A percentile compares a stretch with the other conserved stretches of the same genome.
These are phyloP conservation scores for Cydia strobilella DNA, from an alignment of 1,140 invertebrate genomes.

Conservation along the genomic window DNA sequence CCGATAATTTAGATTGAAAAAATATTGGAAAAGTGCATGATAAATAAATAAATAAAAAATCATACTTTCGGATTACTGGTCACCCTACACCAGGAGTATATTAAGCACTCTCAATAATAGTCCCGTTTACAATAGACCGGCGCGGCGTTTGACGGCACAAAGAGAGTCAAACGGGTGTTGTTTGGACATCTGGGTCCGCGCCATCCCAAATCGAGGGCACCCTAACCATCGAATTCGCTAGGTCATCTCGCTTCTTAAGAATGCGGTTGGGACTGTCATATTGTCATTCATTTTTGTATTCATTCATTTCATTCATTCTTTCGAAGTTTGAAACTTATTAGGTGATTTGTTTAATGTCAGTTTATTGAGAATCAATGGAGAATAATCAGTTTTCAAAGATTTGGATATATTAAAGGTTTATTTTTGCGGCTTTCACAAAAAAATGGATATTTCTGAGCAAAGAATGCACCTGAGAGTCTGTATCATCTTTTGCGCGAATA, in stretches of 20 bases:
- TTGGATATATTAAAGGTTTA: not conserved
- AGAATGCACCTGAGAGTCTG: no score
- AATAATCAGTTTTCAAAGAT: not conserved
- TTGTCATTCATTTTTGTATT: slow-evolving; percentile 15
- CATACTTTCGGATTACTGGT: slow-evolving; percentile 32
- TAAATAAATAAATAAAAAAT: not conserved
- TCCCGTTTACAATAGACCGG: slow-evolving; percentile 52
- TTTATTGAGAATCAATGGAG: not conserved
- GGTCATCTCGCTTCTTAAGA: slow-evolving; percentile 45
- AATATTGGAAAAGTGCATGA: not conserved
- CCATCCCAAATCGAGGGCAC: slow-evolving; percentile 42
- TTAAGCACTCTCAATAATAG: slow-evolving; percentile 66
- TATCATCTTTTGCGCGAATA: no score
- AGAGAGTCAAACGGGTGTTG: slow-evolving; percentile 54
- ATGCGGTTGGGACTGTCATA: slow-evolving; percentile 35
- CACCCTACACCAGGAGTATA: slow-evolving; percentile 58
- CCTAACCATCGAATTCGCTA: slow-evolving; percentile 40
- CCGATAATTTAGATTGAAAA: no score
- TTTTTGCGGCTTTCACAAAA: not conserved
- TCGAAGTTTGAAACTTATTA: slow-evolving; percentile 26
- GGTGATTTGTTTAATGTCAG: slow-evolving; percentile 25
- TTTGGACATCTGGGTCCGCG: slow-evolving; percentile 70
- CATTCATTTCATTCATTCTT: slow-evolving; percentile 34
- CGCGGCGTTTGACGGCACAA: slow-evolving; percentile 54
- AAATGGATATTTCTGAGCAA: slow-evolving; percentile 32